Conservation (phyloP, 2,888 invertebrate species). For the Pecten maximus region DNA sequence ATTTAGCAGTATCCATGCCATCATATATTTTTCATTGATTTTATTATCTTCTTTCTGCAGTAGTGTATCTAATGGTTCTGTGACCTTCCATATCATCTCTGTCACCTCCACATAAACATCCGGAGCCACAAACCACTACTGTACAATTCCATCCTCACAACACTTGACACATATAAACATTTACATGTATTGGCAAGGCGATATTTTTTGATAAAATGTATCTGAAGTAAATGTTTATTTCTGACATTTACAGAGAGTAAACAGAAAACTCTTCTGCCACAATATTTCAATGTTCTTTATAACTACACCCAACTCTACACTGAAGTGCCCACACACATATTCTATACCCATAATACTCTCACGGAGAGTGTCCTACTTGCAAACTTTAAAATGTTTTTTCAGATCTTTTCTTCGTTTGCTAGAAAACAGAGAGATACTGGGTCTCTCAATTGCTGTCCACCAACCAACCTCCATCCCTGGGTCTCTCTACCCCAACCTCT, state of each 20-base stretch:
- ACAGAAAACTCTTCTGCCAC: neutral
- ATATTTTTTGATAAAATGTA: neutral
- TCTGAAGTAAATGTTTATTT: neutral
- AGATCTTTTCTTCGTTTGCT: too few species aligned
- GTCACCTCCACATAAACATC: neutral
- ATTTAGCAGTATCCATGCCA: too few species aligned
- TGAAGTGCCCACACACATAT: neutral
- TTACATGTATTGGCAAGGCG: neutral
- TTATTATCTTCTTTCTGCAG: too few species aligned
- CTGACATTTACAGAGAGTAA: neutral
- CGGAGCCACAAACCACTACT: neutral
- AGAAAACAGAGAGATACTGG: too few species aligned
- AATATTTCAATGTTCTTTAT: neutral
- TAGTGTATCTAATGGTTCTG: too few species aligned
- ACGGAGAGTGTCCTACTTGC: too few species aligned
- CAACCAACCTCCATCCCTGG: too few species aligned
- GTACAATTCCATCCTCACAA: neutral
- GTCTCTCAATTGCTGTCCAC: too few species aligned
- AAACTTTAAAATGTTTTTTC: too few species aligned
- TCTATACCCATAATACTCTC: neutral
- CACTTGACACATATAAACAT: slow-evolving; percentile 15
- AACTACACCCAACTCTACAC: neutral
- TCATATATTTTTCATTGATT: too few species aligned
- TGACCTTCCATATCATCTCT: neutral
- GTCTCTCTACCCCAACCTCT: too few species aligned